Base-by-base conservation (phyloP, 2,797 vertebrate species). In the Tapirus indicus region DNA sequence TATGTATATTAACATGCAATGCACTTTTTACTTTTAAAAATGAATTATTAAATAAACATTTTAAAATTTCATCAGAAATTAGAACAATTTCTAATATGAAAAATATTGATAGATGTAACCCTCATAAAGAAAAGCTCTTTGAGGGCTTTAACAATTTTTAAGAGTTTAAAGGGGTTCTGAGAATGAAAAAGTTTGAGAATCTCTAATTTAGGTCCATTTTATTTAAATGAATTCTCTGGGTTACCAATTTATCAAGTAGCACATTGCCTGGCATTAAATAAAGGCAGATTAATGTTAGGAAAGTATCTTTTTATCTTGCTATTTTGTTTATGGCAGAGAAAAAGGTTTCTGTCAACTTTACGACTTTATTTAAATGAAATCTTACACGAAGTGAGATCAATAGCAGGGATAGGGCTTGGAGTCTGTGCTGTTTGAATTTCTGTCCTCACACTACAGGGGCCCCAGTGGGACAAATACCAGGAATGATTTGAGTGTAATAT, bases 21-120 rank as follows among this genome's bases (percentile, higher is more conserved):
- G 6, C 5, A 64, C 47, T 72, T 92, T 7, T 62, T 88, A 41
- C 14, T 69, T 90, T 92, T 35, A 18, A n/a, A 84, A 85, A 91
- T 72, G 17, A 80, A 77, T 88, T 96, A 69, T 38, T 75, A 94
- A 88, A 35, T 72, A 83, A 54, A 82, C 54, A 78, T 74, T 78
- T 91, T 62, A 16, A 83, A 68, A 38, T 77, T 75, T 77, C 41
- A 38, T 86, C n/a, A 77, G 17, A 77, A 52, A 71, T 80, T 62
- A 60, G 72, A 83, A 60, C 0, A 58, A 64, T 58, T 18, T 68
- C 16, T 85, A 64, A 38, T 58, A 56, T 85, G 41, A 74, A 82
- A 94, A 93, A 89, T 64, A 91, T 44, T 75, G n/a, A 44, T 32
- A 32, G 2, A 62, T 44, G 14, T n/a, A 52, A 75, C 3, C 12